Conservation (phyloP, 1,140 invertebrate genomes). For the Globodera rostochiensis region DNA sequence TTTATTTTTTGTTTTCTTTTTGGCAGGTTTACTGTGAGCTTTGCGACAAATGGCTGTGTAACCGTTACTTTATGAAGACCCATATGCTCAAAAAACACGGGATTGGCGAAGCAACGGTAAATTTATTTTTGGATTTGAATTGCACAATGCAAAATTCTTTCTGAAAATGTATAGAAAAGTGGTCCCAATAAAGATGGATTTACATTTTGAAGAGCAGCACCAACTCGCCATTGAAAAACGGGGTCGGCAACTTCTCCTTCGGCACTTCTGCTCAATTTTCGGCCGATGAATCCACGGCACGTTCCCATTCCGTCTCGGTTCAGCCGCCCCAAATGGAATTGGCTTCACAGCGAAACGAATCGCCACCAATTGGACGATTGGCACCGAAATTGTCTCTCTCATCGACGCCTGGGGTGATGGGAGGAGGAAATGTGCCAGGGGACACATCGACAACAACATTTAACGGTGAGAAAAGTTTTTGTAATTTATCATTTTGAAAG, state of each 20-base stretch:
- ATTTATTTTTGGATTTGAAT: constrained; percentile 7
- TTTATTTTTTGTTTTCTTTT: neutral
- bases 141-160: too few species aligned
- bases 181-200: neutral
- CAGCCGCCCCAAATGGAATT: constrained; percentile 2
- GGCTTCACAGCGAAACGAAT: neutral
- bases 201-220: constrained; percentile 9
- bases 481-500: neutral
- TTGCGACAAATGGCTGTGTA: constrained; percentile 91
- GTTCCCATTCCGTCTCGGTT: neutral
- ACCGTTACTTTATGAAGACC: constrained; percentile 88
- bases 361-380: constrained; percentile 4
- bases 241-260: constrained; percentile 14
- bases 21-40: constrained; percentile 80
- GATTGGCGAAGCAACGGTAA: constrained; percentile 31
- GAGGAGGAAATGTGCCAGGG: neutral
- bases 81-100: constrained; percentile 95
- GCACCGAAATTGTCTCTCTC: constrained; percentile 11
- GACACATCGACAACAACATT: neutral
- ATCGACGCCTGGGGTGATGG: constrained; percentile 15
- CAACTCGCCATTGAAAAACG: constrained; percentile 20
- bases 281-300: neutral
- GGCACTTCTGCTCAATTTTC: neutral
- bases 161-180: neutral
- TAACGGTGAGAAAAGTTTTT: neutral